These are phyloP conservation scores for Tetragonisca angustula DNA, from an alignment of 2,888 invertebrate genomes.

Conservation along the genomic window DNA sequence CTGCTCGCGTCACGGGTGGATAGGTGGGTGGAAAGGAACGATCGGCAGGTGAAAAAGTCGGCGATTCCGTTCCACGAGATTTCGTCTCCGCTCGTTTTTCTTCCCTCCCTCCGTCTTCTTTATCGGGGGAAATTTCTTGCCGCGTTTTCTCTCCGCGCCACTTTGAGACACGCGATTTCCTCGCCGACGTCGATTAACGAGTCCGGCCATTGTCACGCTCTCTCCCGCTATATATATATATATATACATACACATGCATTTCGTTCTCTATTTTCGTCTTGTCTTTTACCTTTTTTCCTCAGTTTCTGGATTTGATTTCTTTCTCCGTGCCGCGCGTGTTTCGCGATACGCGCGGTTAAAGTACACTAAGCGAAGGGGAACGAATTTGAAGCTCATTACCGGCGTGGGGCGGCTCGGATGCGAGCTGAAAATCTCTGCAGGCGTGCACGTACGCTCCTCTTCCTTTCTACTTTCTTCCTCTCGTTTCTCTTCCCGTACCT, in stretches of 20 bases:
- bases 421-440: conserved; percentile 60
- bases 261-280: background rate
- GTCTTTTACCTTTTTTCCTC: background rate
- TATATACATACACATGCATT: no score
- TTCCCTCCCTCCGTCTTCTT: conserved; percentile 20
- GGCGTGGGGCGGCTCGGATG: conserved; percentile 45
- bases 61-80: conserved; percentile 52
- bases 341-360: conserved; percentile 58
- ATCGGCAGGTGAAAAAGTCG: conserved; percentile 55
- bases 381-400: conserved; percentile 70
- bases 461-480: background rate
- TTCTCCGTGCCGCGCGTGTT: conserved; percentile 13
- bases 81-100: conserved; percentile 57
- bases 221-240: background rate
- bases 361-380: conserved; percentile 53
- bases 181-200: conserved; percentile 62
- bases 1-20: conserved; percentile 12
- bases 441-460: conserved; percentile 32
- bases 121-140: conserved; percentile 50
- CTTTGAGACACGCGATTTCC: conserved; percentile 60
- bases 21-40: background rate
- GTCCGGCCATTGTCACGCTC: conserved; percentile 53
- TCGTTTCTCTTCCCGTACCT: background rate
- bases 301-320: conserved; percentile 22
- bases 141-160: conserved; percentile 35